Base-by-base conservation (phyloP, 2,113 vertebrate species). In the Pseudonaja textilis region DNA sequence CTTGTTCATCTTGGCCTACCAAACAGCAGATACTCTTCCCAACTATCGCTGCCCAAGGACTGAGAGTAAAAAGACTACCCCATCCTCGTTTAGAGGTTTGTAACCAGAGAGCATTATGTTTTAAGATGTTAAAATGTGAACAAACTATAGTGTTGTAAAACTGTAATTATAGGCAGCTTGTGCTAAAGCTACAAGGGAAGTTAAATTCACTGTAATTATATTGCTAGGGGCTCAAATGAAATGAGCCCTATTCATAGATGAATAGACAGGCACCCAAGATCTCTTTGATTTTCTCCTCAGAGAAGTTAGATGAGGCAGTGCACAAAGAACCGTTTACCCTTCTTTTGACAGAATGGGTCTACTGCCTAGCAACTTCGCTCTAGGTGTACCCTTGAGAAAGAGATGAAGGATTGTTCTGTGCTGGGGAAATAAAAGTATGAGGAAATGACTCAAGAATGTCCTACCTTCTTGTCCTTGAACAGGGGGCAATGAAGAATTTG, bases 161-260 rank as follows among this genome's bases (percentile, higher is more conserved):
- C 55, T 64, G 45, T 81, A 93, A 61, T 90, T 87, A 90, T 81
- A 90, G 55, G 22, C 74, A 90, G 81, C 74, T 26, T 85, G 23
- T 9, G 42, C 55, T 55, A 90, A 93, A 64, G 74, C 74, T 86
- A 57, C 55, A 93, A 93, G 92, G 74, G 52, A 89, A 89, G 88
- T 86, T 61, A 89, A 85, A 90, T 90, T 93, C 61, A 90, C n/a
- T 61, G 52, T 86, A 90, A 86, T 93, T 93, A 90, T 85, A 90
- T 93, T 56, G 52, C 74, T 14, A 25, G 29, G 45, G 74, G 45
- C 56, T 90, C 90, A 90, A 87, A 90, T 93, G 88, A 86, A 90
- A 86, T 93, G 55, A 93, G 74, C 45, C 88, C n/a, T 86, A 54
- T 54, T 86, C 42, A 64, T 16, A 93, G 86, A 39, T 2, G 7